Evolutionary conservation across 2,113 vertebrate species (phyloP), one percentile per base, ranked within the genome.

Genomic region (Ibidorhyncha struthersii): DNA sequence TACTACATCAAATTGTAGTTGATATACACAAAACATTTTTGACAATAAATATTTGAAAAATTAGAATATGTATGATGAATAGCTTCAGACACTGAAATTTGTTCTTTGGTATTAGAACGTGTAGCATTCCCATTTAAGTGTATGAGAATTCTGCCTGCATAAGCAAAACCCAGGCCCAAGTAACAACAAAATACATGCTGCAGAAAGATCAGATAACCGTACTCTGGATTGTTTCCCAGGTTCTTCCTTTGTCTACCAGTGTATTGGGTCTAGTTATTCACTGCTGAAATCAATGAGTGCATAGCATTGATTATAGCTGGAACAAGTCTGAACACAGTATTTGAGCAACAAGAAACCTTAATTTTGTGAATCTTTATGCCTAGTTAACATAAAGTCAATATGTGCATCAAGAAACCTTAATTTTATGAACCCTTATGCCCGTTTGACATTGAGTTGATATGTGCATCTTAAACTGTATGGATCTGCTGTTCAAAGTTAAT

Each of bases 231-330:
- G 23, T 70, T 96, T 92, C 88, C 94, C 26, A 78, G 16, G 86
- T 96, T 97, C 59, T 83, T 97, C 85, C 45, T 96, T 96, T 95
- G 80, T 95, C 96, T 97, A 82, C 80, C 71, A 61, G 34, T 73
- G 45, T 86, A 63, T 50, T 92, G 45, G 52, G 49, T 93, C 14
- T 59, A 43, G 45, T 92, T 97, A 73, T 86, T 82, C 73, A n/a
- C 36, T 25, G 13, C 43, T 96, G 88, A 97, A 94, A 89, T 94
- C 82, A 78, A 23, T 91, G 67, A 82, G 17, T 82, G 16, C 14
- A 7, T 61, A 81, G 47, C 50, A 65, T 43, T 96, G 85, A 86
- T 90, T 78, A 36, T 79, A 71, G 72, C 34, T 67, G 61, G 38
- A 82, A 50, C 49, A 73, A 85, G n/a, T 58, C 56, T 83, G 89